Evolutionary conservation across 2,888 invertebrate species (phyloP).

Genomic region (Platycheirus albimanus): DNA sequence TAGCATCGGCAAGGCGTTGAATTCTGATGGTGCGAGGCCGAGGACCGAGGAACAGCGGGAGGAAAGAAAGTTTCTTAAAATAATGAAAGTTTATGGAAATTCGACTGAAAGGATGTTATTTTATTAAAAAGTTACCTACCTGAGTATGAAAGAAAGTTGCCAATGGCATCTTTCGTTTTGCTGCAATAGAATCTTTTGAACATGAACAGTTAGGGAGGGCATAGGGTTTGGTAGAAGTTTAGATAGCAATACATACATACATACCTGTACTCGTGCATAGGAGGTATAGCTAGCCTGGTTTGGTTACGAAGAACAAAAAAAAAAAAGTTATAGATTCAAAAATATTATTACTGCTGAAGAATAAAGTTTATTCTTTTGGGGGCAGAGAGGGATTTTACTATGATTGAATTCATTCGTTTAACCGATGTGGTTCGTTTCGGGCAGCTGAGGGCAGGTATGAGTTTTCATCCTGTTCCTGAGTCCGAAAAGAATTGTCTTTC

Average conservation of each 20-base stretch:
- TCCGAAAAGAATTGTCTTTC: constrained; percentile 57
- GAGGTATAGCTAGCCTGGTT: constrained; percentile 5
- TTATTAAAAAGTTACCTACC: constrained; percentile 71
- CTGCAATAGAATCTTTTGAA: constrained; percentile 61
- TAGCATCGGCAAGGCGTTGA: constrained; percentile 7
- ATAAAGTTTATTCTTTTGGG: constrained; percentile 58
- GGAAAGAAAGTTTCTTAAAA: constrained; percentile 68
- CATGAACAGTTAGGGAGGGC: constrained; percentile 24
- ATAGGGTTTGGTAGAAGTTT: background rate
- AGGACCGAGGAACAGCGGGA: constrained; percentile 28
- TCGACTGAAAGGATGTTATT: constrained; percentile 69
- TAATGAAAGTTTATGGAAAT: constrained; percentile 71
- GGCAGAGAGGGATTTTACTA: constrained; percentile 31
- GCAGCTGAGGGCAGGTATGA: background rate
- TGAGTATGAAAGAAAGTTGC: constrained; percentile 69
- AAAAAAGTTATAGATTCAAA: constrained; percentile 64
- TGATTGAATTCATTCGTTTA: constrained; percentile 69
- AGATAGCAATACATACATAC: background rate
- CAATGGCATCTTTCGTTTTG: constrained; percentile 67
- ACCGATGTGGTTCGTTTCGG: background rate
- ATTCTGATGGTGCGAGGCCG: too few species aligned
- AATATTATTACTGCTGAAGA: constrained; percentile 67
- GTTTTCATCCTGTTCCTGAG: constrained; percentile 2
- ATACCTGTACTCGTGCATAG: too few species aligned
- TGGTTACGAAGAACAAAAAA: constrained; percentile 17